Evolutionary conservation across 2,888 invertebrate species (phyloP).

Genomic region (Metacarcinus magister): DNA sequence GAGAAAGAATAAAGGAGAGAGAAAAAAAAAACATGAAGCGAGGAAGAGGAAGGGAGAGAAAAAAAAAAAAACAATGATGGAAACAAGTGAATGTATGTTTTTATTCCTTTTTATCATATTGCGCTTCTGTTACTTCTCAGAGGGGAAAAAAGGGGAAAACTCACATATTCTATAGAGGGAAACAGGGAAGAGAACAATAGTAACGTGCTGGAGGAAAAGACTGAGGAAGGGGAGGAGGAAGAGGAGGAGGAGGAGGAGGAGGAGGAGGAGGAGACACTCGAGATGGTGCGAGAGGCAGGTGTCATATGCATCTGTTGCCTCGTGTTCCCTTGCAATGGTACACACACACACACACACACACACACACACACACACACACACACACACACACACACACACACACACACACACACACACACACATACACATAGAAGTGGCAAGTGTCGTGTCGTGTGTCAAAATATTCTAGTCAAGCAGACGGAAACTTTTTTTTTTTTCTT

Average conservation of each 20-base stretch:
- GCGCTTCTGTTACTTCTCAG: no score
- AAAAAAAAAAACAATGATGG: no score
- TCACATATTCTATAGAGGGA: neutral
- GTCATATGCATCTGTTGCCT: neutral
- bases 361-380: slow-evolving; percentile 2
- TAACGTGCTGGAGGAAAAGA: neutral
- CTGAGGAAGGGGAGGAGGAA: neutral
- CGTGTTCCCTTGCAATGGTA: neutral
- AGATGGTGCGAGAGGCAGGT: neutral
- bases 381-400: neutral
- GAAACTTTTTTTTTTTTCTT: neutral
- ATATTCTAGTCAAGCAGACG: neutral
- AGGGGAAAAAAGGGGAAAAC: neutral
- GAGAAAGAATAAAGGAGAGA: no score
- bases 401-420: no score
- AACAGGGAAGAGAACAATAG: neutral
- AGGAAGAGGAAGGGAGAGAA: no score
- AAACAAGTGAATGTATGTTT: no score
- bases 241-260: neutral
- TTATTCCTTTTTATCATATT: no score
- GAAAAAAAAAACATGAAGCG: no score
- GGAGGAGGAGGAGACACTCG: neutral
- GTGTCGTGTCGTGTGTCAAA: slow-evolving; percentile 4
- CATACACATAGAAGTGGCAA: no score
- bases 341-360: slow-evolving; percentile 26